phyloP scores from a whole-genome alignment of 1,140 invertebrate genomes.

The Drosophila grimshawi region DNA sequence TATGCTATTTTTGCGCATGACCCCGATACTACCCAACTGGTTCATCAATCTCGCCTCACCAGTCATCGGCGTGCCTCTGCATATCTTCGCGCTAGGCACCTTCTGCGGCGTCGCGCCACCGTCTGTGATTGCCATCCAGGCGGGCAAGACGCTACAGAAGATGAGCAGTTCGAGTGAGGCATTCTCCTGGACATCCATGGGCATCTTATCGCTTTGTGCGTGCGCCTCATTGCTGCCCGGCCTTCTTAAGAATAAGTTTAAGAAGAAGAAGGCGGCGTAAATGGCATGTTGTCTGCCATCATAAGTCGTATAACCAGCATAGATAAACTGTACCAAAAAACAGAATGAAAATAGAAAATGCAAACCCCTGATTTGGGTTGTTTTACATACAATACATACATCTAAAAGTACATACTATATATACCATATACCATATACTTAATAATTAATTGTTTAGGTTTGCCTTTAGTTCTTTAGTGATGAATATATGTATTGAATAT shows the following conservation, averaged over 20 bases:
- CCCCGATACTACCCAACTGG: conserved; percentile 99
- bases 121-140: conserved; percentile 98
- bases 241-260: conserved; percentile 93
- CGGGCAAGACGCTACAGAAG: conserved; percentile 97
- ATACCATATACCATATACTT: conserved; percentile 12
- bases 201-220: conserved; percentile 91
- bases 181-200: conserved; percentile 94
- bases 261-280: conserved; percentile 89
- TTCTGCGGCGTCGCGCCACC: conserved; percentile 98
- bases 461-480: conserved; percentile 12
- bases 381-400: conserved; percentile 6
- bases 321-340: conserved; percentile 23
- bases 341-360: neutral
- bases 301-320: conserved; percentile 10
- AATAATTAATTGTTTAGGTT: conserved; percentile 43
- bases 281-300: neutral
- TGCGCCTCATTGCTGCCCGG: conserved; percentile 95
- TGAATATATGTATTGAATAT: conserved; percentile 15
- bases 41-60: conserved; percentile 99
- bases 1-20: conserved; percentile 98
- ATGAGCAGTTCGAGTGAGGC: conserved; percentile 95
- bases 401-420: conserved; percentile 17
- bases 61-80: conserved; percentile 96
- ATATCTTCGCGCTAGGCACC: conserved; percentile 97
- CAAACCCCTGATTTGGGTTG: conserved; percentile 11